These are phyloP conservation scores for Oryzias dopingdopingensis DNA, from an alignment of 2,797 vertebrate genomes.

Conservation along the genomic window DNA sequence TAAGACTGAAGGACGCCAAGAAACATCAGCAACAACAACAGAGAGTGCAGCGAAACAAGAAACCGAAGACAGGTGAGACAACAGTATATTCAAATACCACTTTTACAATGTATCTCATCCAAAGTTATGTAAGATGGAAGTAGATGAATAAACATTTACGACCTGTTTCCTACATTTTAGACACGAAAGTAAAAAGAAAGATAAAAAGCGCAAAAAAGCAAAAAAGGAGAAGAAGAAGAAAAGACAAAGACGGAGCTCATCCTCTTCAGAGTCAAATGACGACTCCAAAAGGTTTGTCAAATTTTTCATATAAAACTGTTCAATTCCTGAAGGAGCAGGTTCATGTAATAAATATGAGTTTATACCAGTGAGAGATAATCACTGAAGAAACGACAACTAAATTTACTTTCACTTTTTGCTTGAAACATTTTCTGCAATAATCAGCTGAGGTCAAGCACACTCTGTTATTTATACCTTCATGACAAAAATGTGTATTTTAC, in stretches of 20 bases:
- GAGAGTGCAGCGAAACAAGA: constrained; percentile 45
- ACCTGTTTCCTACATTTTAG: constrained; percentile 46
- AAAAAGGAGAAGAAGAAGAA: constrained; percentile 70
- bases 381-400: no score
- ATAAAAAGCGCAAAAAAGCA: constrained; percentile 58
- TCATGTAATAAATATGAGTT: no score
- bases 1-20: constrained; percentile 58
- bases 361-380: no score
- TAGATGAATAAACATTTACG: not conserved
- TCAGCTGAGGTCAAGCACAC: no score
- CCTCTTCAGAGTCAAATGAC: constrained; percentile 66
- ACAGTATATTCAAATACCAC: not conserved
- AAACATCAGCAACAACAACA: constrained; percentile 34
- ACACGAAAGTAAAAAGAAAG: constrained; percentile 77
- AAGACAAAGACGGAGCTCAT: constrained; percentile 58
- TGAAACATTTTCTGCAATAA: no score
- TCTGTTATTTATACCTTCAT: no score
- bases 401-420: no score
- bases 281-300: constrained; percentile 67
- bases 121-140: not conserved
- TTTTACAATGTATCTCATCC: not conserved
- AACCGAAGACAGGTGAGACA: constrained; percentile 52
- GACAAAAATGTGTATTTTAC: no score
- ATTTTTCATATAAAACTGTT: not conserved
- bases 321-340: not conserved